phyloP scores from a whole-genome alignment of 2,113 vertebrate species.

The Condylura cristata region DNA sequence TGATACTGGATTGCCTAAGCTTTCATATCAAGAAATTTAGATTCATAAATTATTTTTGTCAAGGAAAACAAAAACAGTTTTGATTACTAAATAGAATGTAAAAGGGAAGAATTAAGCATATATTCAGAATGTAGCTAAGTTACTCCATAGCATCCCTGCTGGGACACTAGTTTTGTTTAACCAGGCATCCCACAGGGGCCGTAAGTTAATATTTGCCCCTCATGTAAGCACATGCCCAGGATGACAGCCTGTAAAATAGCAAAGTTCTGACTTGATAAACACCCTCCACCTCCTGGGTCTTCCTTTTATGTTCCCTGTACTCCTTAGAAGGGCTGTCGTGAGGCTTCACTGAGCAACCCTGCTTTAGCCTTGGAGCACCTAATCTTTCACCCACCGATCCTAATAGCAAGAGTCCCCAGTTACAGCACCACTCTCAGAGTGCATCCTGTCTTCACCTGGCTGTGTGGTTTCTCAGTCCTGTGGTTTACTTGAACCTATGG shows the following conservation, averaged over 20 bases:
- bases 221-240: background rate
- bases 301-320: background rate
- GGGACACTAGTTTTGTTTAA: background rate
- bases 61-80: constrained; percentile 19
- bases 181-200: background rate
- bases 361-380: background rate
- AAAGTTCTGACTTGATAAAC: background rate
- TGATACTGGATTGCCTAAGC: background rate
- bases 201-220: background rate
- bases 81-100: background rate
- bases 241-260: background rate
- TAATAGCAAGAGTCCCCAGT: too few relatives aligned
- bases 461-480: background rate
- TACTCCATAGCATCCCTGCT: background rate
- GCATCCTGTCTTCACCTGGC: background rate
- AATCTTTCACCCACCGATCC: background rate
- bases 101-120: background rate
- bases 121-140: background rate
- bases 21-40: constrained; percentile 20
- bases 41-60: constrained; percentile 39
- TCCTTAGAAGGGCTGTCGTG: background rate
- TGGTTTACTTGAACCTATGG: background rate
- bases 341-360: background rate
- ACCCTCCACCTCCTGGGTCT: background rate
- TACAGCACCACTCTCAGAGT: background rate